These are phyloP conservation scores for Tiaroga cobitis DNA, from an alignment of 2,797 vertebrate genomes.

Conservation along the genomic window DNA sequence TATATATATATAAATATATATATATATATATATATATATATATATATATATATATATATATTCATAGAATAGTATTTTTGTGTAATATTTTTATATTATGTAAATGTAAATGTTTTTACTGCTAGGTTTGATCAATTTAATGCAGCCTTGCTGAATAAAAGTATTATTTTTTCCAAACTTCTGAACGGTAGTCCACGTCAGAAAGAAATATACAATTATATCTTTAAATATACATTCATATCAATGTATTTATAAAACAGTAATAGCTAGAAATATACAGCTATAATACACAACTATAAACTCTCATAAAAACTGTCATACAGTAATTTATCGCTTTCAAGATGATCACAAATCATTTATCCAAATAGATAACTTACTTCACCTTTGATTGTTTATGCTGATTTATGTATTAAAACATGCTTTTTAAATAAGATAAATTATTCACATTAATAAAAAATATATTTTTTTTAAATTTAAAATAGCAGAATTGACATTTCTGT, in stretches of 20 bases:
- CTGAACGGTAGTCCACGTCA: background rate
- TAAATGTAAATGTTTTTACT: background rate
- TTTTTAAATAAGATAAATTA: background rate
- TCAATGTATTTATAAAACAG: background rate
- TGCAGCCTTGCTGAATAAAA: background rate
- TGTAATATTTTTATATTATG: too few species aligned
- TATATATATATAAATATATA: too few species aligned
- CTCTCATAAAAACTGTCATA: background rate
- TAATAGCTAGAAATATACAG: background rate
- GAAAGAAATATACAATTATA: background rate
- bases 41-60: too few species aligned
- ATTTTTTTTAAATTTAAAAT: too few species aligned
- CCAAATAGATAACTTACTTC: background rate
- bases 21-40: too few species aligned
- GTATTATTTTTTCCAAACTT: background rate
- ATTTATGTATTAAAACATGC: background rate
- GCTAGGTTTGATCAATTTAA: background rate
- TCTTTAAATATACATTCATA: background rate
- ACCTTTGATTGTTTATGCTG: background rate
- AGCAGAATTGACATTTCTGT: background rate
- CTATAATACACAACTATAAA: background rate
- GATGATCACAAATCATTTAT: background rate
- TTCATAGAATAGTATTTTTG: too few species aligned
- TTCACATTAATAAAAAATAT: background rate
- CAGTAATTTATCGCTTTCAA: background rate